phyloP scores from a whole-genome alignment of 2,113 vertebrate species.

The Anas platyrhynchos region DNA sequence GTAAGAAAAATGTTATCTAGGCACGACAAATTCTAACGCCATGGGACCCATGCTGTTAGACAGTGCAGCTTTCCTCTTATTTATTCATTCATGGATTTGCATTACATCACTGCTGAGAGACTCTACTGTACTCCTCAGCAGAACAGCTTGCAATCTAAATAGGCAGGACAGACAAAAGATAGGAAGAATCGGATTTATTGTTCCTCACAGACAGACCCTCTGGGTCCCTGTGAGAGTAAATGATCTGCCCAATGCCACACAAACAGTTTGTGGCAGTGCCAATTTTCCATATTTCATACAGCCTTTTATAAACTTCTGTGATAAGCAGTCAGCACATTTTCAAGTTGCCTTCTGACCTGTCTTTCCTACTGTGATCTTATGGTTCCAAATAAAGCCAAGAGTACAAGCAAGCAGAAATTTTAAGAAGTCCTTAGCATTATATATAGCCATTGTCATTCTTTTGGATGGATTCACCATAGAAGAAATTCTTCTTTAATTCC shows the following conservation, averaged over 20 bases:
- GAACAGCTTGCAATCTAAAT: background rate
- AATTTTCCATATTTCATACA: background rate
- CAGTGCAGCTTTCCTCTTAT: background rate
- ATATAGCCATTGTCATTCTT: background rate
- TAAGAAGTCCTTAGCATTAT: background rate
- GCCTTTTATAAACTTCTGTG: background rate
- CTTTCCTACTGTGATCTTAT: background rate
- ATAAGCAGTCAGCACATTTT: background rate
- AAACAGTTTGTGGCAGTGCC: background rate
- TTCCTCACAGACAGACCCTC: background rate
- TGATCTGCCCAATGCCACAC: background rate
- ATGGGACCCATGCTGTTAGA: background rate
- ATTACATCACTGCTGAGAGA: background rate
- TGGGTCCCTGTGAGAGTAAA: background rate
- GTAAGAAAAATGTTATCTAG: background rate
- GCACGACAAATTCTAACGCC: conserved; percentile 13
- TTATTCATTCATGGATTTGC: background rate
- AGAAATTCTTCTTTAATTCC: background rate
- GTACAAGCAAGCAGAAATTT: background rate
- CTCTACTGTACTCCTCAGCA: background rate
- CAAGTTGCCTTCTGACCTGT: background rate
- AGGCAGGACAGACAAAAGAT: background rate
- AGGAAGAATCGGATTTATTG: background rate
- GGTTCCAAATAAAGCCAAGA: background rate
- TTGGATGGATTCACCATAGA: background rate